Evolutionary conservation across 2,113 vertebrate species (phyloP), one percentile per base, ranked within the genome.

Genomic region (Neogale vison): DNA sequence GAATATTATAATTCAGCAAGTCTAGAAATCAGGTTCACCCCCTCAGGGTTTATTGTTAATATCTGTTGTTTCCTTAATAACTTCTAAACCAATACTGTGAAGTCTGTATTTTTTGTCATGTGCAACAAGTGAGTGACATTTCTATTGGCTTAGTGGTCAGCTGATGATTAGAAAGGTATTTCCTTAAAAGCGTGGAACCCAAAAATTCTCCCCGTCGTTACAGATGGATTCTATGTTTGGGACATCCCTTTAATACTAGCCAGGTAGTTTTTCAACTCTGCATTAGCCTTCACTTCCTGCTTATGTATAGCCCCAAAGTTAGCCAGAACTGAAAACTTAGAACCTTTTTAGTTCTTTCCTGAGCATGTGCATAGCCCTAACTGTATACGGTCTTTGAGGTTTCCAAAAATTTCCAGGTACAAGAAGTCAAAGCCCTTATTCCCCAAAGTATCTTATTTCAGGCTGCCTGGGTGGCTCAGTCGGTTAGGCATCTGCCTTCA

Each of bases 351-450:
- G 10, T 8, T 76, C 34, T 76, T 39, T 80, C 45, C n/a, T 42
- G 39, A 55, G 15, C 65, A 39, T 39, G 24, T 20, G 21, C 18
- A 80, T 4, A 85, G 14, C 50, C 67, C 55, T 65, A 36, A n/a
- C 57, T 26, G 23, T 42, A 6, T 9, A 13, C 3, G 5, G 39
- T 67, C 71, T 76, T 93, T 47, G 12, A 85, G 47, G 76, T 42
- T 92, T n/a, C 82, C 50, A 82, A 52, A 47, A 67, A 76, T 88
- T 63, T 12, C 36, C 10, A 76, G 31, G 34, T 69, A 13, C 77
- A 55, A 89, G 47, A 81, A 57, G 39, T 93, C 31, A 89, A 90
- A 95, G 20, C 20, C 79, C 6, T 97, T 80, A 65, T 67, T 97
- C 74, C 47, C 52, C 47, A 57, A 90, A 80, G 36, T 23, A 57